Base-by-base conservation (phyloP, 1,140 invertebrate species). In the Drosophila saltans region DNA sequence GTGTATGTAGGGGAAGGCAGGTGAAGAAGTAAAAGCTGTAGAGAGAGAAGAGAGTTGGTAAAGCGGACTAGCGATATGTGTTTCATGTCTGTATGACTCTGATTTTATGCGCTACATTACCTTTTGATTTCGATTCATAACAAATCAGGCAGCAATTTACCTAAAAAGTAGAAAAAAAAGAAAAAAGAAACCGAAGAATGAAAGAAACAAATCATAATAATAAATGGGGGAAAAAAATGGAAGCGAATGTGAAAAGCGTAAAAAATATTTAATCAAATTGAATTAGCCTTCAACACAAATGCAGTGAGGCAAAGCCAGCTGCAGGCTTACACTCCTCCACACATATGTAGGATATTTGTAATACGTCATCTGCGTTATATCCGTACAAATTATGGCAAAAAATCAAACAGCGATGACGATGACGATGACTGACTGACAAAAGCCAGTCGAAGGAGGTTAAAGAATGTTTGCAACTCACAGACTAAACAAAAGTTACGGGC, bases 51-150 rank as follows among this genome's bases (percentile, higher is more conserved):
- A 36, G 33, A 36, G 61, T 8, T 33, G 2, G 11, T 1, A 58
- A 52, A 40, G 33, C 28, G 40, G 65, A 52, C 40, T 72, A 69
- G 66, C 75, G 74, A 78, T 86, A 77, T 86, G 74, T 88, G 79
- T 85, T 79, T 78, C 66, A 79, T 71, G 83, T 83, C 76, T 88
- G 83, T 86, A 89, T 83, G 83, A 88, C 84, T 89, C 81, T 89
- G 84, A 90, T 90, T 89, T 89, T 90, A 79, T 90, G 84, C 84
- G 86, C 84, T 89, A 89, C 84, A 89, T 89, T 89, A 89, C 80
- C 84, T 89, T 83, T 86, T 77, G 84, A 89, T 89, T 89, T 84
- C 85, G 72, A 89, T 89, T 89, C 85, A 80, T 68, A 83, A 80
- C 84, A 89, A 89, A 89, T 89, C 84, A 81, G 85, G 61, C 72